Evolutionary conservation across 2,797 vertebrate species (phyloP), one percentile per base, ranked within the genome.

Genomic region (Molossus molossus): DNA sequence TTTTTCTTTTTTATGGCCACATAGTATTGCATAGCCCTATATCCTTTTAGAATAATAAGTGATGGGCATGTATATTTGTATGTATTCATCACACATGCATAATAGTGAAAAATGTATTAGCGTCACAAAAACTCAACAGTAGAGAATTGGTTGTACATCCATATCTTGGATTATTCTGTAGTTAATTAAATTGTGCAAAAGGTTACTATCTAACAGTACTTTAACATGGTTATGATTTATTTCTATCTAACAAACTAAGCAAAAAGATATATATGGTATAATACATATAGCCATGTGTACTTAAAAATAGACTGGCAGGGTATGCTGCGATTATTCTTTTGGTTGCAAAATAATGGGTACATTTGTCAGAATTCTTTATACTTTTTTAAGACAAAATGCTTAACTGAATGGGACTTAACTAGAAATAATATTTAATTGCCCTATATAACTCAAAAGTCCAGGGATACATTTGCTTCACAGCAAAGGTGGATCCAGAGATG

Each of bases 351-450:
- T 64, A 72, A 89, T 80, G 50, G 29, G 7, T 69, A 3, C 20
- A 70, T 50, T 64, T 80, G 37, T 87, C 72, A 90, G 21, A 80
- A 91, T 80, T 85, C 25, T 60, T 57, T 80, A 79, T 64, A 60
- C 8, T n/a, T 2, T 18, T 18, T n/a, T 82, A 5, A 82, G 53
- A 67, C n/a, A 72, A 17, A 87, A 90, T 45, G 69, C 55, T 80
- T 69, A 90, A 69, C 15, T 85, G 23, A 65, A 81, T 80, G 37
- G 1, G 13, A 72, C 17, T 50, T 45, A 20, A 77, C 9, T 57
- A 81, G 72, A 91, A 91, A 57, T 80, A 69, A 70, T 87, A 84
- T 29, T 93, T 55, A 92, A 57, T 82, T 85, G 7, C 5, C 6
- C 6, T 73, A 21, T 33, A 4, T 64, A 90, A 90, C 7, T 75